A percentile compares a stretch with the other conserved stretches of the same genome.
phyloP scores from a whole-genome alignment of 2,113 vertebrate genomes.

The Forbesichthys agassizii region DNA sequence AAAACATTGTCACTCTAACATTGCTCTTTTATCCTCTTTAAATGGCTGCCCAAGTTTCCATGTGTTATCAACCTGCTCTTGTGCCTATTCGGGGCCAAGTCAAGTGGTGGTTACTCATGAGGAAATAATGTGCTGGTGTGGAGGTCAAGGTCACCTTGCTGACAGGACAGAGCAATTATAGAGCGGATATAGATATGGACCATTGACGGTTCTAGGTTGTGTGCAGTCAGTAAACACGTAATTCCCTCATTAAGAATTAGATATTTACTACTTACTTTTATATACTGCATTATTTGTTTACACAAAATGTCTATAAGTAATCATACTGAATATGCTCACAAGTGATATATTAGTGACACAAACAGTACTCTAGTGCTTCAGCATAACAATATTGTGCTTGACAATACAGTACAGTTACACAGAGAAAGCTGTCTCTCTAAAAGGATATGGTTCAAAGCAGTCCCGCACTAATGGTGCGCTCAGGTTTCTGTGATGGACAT shows the following conservation, averaged over 20 bases:
- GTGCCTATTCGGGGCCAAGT: constrained; percentile 45
- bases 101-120: constrained; percentile 68
- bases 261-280: too few relatives aligned
- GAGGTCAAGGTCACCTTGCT: constrained; percentile 53
- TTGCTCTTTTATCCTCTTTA: constrained; percentile 53
- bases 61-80: constrained; percentile 62
- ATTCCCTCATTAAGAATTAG: too few relatives aligned
- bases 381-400: background rate
- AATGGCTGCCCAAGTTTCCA: constrained; percentile 50
- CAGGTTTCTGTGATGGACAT: background rate
- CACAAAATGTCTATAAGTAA: background rate
- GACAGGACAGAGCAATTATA: constrained; percentile 7
- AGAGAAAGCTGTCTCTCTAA: background rate
- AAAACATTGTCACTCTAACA: constrained; percentile 29
- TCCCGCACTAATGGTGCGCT: background rate
- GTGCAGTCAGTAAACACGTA: constrained; percentile 3
- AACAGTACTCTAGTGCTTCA: constrained; percentile 5
- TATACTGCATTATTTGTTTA: too few relatives aligned
- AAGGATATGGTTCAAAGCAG: background rate
- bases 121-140: constrained; percentile 60
- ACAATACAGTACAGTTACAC: constrained; percentile 3
- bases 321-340: constrained; percentile 8
- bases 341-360: constrained; percentile 15
- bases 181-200: constrained; percentile 40
- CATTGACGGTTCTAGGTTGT: constrained; percentile 35